Conservation (phyloP, 1,140 invertebrate genomes). For the Matsumurasca onukii region DNA sequence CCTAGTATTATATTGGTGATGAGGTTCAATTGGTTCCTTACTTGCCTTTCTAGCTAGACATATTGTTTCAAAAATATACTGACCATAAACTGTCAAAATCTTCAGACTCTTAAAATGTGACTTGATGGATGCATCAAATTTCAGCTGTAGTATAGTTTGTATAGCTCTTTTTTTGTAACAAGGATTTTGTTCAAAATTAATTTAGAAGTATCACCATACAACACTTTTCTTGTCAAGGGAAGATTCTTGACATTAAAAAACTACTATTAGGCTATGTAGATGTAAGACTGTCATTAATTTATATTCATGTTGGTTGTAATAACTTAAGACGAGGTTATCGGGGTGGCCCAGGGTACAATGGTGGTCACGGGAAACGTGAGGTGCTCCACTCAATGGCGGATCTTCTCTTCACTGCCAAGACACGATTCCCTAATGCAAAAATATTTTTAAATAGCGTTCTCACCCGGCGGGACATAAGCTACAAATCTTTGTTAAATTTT, state of each 20-base stretch:
- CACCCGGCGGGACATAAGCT: neutral
- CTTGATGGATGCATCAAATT: neutral
- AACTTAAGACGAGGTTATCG: neutral
- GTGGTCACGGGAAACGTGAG: neutral
- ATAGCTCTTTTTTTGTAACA: neutral
- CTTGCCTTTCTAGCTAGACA: no score
- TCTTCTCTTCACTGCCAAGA: neutral
- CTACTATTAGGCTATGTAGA: neutral
- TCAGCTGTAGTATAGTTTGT: neutral
- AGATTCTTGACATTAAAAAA: no score
- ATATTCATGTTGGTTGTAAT: constrained; percentile 5
- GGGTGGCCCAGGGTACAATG: neutral
- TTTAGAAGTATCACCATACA: neutral
- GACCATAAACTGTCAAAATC: neutral
- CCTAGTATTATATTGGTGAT: no score
- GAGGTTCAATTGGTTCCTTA: no score
- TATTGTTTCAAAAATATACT: constrained; percentile 5
- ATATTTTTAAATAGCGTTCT: neutral
- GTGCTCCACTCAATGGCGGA: neutral
- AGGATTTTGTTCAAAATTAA: neutral
- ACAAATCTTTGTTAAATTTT: neutral
- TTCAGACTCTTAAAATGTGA: neutral
- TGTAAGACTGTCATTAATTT: neutral
- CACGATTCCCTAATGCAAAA: neutral
- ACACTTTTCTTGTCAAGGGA: neutral